These are phyloP conservation scores for Silvanus unidentatus DNA, from an alignment of 2,888 invertebrate genomes.

Conservation along the genomic window DNA sequence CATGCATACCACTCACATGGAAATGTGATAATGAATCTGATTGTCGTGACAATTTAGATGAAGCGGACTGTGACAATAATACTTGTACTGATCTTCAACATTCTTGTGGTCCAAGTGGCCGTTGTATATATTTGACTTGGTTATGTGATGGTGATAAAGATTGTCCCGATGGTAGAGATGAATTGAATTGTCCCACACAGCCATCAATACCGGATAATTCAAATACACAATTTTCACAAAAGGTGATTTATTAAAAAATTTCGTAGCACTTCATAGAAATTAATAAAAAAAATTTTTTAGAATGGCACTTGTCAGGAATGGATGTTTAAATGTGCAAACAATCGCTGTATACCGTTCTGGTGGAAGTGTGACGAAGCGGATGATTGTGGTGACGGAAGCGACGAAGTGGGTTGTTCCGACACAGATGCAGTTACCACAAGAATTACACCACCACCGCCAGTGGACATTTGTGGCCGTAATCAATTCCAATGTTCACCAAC, in stretches of 20 bases:
- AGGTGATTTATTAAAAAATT: no score
- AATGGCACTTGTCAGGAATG: slow-evolving; percentile 58
- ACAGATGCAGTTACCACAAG: neutral
- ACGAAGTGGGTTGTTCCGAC: slow-evolving; percentile 55
- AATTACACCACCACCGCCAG: slow-evolving; percentile 5
- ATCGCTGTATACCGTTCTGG: slow-evolving; percentile 69
- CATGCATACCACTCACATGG: slow-evolving; percentile 70
- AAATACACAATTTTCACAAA: neutral
- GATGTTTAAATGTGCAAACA: slow-evolving; percentile 72
- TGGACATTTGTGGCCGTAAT: slow-evolving; percentile 49
- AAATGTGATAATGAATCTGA: slow-evolving; percentile 79
- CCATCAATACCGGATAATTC: neutral
- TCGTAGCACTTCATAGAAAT: no score
- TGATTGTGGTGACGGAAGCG: slow-evolving; percentile 71
- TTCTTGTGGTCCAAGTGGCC: slow-evolving; percentile 50
- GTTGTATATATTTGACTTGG: slow-evolving; percentile 70
- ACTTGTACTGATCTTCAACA: slow-evolving; percentile 68
- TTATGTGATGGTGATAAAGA: slow-evolving; percentile 78
- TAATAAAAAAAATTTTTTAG: no score
- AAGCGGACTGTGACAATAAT: slow-evolving; percentile 60
- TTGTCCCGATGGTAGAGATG: slow-evolving; percentile 66
- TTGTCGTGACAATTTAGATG: slow-evolving; percentile 73
- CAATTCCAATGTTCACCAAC: slow-evolving; percentile 54
- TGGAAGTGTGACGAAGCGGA: slow-evolving; percentile 75
- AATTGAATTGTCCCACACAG: slow-evolving; percentile 53